Evolutionary conservation across 2,888 invertebrate genomes (phyloP).

Genomic region (Drosophila recens): DNA sequence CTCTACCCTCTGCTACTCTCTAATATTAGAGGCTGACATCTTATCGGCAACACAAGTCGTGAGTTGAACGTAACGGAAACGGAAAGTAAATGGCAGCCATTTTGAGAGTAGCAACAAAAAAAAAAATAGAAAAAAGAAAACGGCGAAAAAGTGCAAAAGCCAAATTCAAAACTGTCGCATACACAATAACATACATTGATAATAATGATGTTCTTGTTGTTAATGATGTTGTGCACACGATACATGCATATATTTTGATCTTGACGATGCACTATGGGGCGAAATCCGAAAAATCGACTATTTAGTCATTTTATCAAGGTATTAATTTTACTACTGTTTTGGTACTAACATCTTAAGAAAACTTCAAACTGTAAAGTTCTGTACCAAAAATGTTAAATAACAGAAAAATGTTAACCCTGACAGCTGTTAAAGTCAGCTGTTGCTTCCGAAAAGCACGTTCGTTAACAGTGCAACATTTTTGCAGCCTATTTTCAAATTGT

Average conservation of each 20-base stretch:
- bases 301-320: not conserved
- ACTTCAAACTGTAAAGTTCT: not conserved
- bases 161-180: slow-evolving; percentile 58
- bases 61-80: slow-evolving; percentile 74
- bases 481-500: too few relatives aligned
- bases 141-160: not conserved
- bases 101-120: slow-evolving; percentile 36
- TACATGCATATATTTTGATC: slow-evolving; percentile 27
- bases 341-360: not conserved
- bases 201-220: slow-evolving; percentile 1
- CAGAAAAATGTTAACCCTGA: not conserved
- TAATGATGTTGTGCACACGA: slow-evolving; percentile 5
- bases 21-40: slow-evolving; percentile 22
- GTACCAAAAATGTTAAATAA: not conserved
- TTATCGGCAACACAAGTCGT: slow-evolving; percentile 73
- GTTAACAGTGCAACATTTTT: too few relatives aligned
- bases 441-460: too few relatives aligned
- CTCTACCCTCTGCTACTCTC: not conserved
- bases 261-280: slow-evolving; percentile 14
- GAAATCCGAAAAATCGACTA: not conserved
- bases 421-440: slow-evolving; percentile 1
- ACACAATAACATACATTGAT: slow-evolving; percentile 8
- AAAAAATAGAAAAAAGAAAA: not conserved
- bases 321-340: too few relatives aligned
- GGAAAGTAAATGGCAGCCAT: slow-evolving; percentile 73